phyloP scores from a whole-genome alignment of 2,797 vertebrate species.

The Aphelocoma californica region DNA sequence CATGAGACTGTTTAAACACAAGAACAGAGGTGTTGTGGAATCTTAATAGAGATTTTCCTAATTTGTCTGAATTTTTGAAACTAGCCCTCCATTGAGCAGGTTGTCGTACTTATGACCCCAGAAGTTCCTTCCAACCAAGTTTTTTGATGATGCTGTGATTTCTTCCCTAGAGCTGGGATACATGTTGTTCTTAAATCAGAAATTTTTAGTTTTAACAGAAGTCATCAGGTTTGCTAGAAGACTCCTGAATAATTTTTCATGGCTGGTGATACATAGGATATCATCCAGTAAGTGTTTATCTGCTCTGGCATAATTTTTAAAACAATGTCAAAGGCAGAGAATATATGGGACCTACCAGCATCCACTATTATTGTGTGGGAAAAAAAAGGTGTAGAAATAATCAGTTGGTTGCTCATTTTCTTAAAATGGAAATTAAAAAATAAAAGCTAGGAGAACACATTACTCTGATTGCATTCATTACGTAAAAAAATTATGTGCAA shows the following conservation, averaged over 20 bases:
- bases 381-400: not conserved
- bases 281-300: not conserved
- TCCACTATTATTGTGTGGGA: fast-evolving
- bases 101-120: not conserved
- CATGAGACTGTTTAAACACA: not conserved
- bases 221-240: not conserved
- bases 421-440: not conserved
- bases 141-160: not conserved
- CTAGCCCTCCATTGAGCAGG: not conserved
- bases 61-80: not conserved
- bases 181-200: not conserved
- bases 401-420: not conserved
- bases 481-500: not conserved
- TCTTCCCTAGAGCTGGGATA: not conserved
- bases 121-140: not conserved
- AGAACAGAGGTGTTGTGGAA: not conserved
- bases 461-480: not conserved
- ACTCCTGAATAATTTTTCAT: not conserved
- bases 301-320: not conserved
- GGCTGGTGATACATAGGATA: not conserved
- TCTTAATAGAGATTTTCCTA: not conserved
- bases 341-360: not conserved
- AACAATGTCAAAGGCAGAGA: not conserved
- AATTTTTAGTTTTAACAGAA: not conserved
- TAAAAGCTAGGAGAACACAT: not conserved